These are phyloP conservation scores for Omphaloscelis lunosa DNA, from an alignment of 2,888 invertebrate genomes.

Conservation along the genomic window DNA sequence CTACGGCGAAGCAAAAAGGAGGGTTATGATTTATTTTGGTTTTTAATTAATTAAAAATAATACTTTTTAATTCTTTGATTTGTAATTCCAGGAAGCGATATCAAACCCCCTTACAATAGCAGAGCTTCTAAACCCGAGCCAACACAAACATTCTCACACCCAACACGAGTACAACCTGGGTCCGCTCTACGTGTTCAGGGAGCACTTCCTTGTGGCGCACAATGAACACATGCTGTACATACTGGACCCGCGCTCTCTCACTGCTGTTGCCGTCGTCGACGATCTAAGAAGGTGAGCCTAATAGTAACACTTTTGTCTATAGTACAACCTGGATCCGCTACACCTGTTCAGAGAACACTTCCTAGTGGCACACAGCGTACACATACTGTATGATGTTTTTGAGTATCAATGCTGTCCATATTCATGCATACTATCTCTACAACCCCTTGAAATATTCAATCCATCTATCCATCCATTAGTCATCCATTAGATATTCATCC, in stretches of 20 bases:
- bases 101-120: constrained; percentile 91
- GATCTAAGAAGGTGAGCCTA: constrained; percentile 88
- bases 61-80: neutral
- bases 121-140: constrained; percentile 93
- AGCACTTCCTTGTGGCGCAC: constrained; percentile 94
- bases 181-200: constrained; percentile 92
- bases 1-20: too few relatives aligned
- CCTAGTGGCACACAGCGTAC: too few relatives aligned
- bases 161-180: constrained; percentile 83
- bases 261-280: constrained; percentile 92
- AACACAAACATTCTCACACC: constrained; percentile 68
- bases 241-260: constrained; percentile 93
- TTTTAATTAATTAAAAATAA: neutral
- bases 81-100: constrained; percentile 81
- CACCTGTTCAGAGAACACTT: too few relatives aligned
- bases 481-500: too few relatives aligned
- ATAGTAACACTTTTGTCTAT: neutral
- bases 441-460: neutral
- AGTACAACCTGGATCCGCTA: neutral
- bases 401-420: too few relatives aligned
- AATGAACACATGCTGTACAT: constrained; percentile 93
- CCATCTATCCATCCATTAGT: too few relatives aligned
- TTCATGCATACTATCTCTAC: neutral
- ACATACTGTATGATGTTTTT: too few relatives aligned
- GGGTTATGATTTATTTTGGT: too few relatives aligned